Evolutionary conservation across 1,140 invertebrate genomes (phyloP), one percentile per base, ranked within the genome.

Genomic region (Drosophila ambigua): DNA sequence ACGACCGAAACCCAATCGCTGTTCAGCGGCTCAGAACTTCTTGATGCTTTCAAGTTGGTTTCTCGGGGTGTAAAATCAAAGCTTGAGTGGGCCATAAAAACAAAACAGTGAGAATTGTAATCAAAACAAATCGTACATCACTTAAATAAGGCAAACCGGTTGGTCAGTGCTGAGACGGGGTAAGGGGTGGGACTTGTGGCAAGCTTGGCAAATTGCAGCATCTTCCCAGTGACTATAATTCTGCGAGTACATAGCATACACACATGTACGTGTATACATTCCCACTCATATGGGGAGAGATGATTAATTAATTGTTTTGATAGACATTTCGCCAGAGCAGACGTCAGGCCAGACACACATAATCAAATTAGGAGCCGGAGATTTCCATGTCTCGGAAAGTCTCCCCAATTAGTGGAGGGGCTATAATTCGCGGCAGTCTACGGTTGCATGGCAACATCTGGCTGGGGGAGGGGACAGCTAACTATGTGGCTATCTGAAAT

Each of bases 361-460:
- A 55, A 78, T 72, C 41, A 8, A 77, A 71, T 77, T 59, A 71
- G 58, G 41, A 51, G 8, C 13, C 52, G 9, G 59, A 75, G 54
- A 74, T 77, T 77, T 77, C 66, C 74, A 77, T 41, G 64, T 55
- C 68, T 71, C 41, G 68, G 65, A 48, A 72, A 71, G 26, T 5
- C 49, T 39, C 13, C 51, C 58, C 20, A 64, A 79, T 79, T 79
- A 79, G 77, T 57, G 57, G 24, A 7, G 66, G 43, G 52, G 48
- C 63, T 59, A 79, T 79, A 79, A 79, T 79, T 79, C 15, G 43
- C 7, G 1, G n/a, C 9, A 24, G 26, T 55, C 46, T 39, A 26
- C 23, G 43, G 41, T 50, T 20, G 15, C 41, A 9, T 78, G 52
- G 43, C 51, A 77, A 60, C 54, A n/a, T 24, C 20, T 20, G 20